Base-by-base conservation (phyloP, 2,888 invertebrate genomes). In the Caenorhabditis becei region DNA sequence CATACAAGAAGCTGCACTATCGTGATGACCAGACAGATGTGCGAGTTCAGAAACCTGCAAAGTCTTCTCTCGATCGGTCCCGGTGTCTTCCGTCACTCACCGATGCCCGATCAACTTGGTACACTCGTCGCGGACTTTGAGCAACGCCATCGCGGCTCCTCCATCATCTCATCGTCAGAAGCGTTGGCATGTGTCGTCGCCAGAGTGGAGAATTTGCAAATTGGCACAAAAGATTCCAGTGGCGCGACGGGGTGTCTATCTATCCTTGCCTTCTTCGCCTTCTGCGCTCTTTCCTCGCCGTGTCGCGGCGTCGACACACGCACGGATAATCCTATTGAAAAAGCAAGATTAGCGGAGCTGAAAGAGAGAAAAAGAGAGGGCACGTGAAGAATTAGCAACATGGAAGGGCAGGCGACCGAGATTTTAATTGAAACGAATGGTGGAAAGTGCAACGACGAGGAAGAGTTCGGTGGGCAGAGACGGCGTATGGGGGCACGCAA, bases 61-160 rank as follows among this genome's bases (percentile, higher is more conserved):
- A 11, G 53, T 23, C 11, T 41, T 41, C 41, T 14, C 14, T 35
- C 1, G 26, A 26, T 26, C 56, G 7, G 5, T 7, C 35, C 41
- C 2, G 14, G 26, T 20, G 8, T 37, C 23, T 35, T 24, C 35
- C 11, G 18, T 10, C 44, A 62, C 71, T 63, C 58, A 80, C 80
- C 88, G 83, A 59, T 86, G 83, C 20, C 89, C 87, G 67, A 89
- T 75, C 67, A 87, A 70, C 63, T 87, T 84, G 41, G 88, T 84
- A 69, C 86, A 83, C 71, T 88, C 83, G 80, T 87, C 87, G 61
- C 83, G 78, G 67, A 85, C 82, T 74, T 72, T 77, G 65, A 82
- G 69, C 82, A 82, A 72, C 58, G 77, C 77, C 85, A 83, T 85
- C 61, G 28, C 54, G n/a, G 24, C 44, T 14, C 37, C 32, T 35